Evolutionary conservation across 2,888 invertebrate genomes (phyloP), one percentile per base, ranked within the genome.

Genomic region (Archips crataeganus): DNA sequence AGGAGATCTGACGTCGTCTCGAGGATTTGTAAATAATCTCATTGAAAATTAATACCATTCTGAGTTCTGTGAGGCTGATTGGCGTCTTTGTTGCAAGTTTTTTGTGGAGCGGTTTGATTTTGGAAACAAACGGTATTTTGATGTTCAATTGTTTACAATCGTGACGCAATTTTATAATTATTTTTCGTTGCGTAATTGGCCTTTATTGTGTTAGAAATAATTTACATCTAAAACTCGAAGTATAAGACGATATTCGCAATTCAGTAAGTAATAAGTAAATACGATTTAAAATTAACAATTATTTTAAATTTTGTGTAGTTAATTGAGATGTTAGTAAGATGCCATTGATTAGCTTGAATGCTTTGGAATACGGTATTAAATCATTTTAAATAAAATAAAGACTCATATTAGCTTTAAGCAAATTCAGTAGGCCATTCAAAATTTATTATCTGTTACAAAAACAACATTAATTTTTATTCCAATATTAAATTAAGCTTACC

Each of bases 1-100:
- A 80, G 79, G 77, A 78, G 79, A 81, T 84, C 84, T 82, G 83
- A 84, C 82, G 83, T 81, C 80, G 79, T 79, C 82, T 90, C 79
- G 86, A 91, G 90, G 88, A 92, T 92, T 87, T 91, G 92, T 92
- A 94, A 93, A 94, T 93, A 93, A 93, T 90, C 91, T 90, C 83
- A 92, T 94, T 93, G 90, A 91, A 92, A 91, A 93, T 92, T 92
- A 90, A 91, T 91, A 88, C 89, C 78, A 87, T 90, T 90, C 89
- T 87, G 76, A 82, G 84, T 84, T 87, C 81, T 81, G 77, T 76
- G 82, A 79, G 85, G 78, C 82, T 94, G 94, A 94, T 94, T 94
- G 91, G 86, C 79, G 84, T 83, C 83, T 92, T 94, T 94, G 94
- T 94, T 81, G 77, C 60, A 82, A 85, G 83, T 88, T 92, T 91